phyloP scores from a whole-genome alignment of 92 coral and sea anemone species.

The Montipora capitata region DNA sequence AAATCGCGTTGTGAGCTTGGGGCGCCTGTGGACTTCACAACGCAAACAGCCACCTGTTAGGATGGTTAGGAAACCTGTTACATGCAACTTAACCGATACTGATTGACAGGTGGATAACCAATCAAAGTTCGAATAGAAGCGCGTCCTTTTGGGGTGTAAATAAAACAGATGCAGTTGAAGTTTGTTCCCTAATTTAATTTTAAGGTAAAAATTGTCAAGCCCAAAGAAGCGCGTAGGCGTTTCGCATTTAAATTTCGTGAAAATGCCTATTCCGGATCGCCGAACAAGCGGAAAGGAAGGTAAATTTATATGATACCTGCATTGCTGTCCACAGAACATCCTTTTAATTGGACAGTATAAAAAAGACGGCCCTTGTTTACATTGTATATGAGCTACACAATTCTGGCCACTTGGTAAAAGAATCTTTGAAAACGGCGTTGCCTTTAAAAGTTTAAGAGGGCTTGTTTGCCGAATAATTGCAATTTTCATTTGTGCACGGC shows the following conservation, averaged over 20 bases:
- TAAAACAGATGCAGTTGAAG: background rate
- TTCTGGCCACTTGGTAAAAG: too few relatives aligned
- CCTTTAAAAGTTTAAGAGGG: too few relatives aligned
- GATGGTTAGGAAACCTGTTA: constrained; percentile 43
- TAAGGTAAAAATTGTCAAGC: constrained; percentile 28
- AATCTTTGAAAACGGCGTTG: too few relatives aligned
- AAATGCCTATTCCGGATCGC: constrained; percentile 90
- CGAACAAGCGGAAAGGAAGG: constrained; percentile 79
- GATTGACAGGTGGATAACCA: constrained; percentile 20
- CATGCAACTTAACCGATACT: constrained; percentile 3
- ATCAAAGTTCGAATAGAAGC: constrained; percentile 16
- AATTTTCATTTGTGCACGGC: too few relatives aligned
- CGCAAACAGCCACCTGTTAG: constrained; percentile 47
- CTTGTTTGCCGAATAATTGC: too few relatives aligned
- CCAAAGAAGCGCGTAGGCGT: constrained; percentile 35
- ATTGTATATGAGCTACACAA: too few relatives aligned
- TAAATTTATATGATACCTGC: constrained; percentile 17
- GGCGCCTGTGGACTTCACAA: too few relatives aligned
- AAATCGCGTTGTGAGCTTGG: too few relatives aligned
- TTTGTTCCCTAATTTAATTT: constrained; percentile 31
- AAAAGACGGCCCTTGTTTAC: too few relatives aligned
- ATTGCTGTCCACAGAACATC: too few relatives aligned
- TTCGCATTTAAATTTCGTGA: constrained; percentile 12
- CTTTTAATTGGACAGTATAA: too few relatives aligned
- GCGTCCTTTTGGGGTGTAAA: constrained; percentile 53